Evolutionary conservation across 2,797 vertebrate species (phyloP), one percentile per base, ranked within the genome.

Genomic region (Crocodylus rhombifer): DNA sequence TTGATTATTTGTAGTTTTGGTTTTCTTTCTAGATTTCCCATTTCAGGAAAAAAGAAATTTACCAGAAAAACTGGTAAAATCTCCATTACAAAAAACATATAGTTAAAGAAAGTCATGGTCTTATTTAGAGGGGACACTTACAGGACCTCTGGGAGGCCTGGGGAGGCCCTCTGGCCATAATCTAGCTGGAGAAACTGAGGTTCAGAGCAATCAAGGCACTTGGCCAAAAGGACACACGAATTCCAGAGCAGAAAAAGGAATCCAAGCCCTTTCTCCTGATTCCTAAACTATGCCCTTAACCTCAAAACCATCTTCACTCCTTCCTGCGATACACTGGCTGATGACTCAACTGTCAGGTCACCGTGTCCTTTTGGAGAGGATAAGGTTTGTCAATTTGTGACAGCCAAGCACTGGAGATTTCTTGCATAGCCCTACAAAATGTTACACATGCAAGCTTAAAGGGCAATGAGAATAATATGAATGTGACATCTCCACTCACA

Each of bases 171-270:
- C 28, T 64, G 12, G 42, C 36, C 57, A 57, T 25, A 12, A 7
- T 90, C 82, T 64, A 94, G 25, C 15, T 84, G 18, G 21, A 91
- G 42, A 91, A 91, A 82, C 4, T 26, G 62, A 94, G 25, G 56
- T 16, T 14, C 0, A 23, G 77, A 6, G 16, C 36, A 85, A 64
- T 8, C 4, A 73, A 82, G 15, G 5, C n/a, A 87, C 7, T 61
- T 30, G 1, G 1, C 6, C 71, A 76, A 63, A 5, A 6, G 21
- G 67, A 71, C 30, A 80, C 73, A 82, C 9, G 78, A 86, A 67
- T 51, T 5, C 42, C 84, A 15, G 1, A 69, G 25, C 33, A 86
- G n/a, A 89, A 9, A 84, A 88, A 1, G 28, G 57, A 80, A 15
- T 6, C 21, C 56, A 77, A 36, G 65, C 7, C 36, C 71, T n/a